Evolutionary conservation across 1,140 invertebrate genomes (phyloP), one percentile per base, ranked within the genome.

Genomic region (Drosophila jambulina): DNA sequence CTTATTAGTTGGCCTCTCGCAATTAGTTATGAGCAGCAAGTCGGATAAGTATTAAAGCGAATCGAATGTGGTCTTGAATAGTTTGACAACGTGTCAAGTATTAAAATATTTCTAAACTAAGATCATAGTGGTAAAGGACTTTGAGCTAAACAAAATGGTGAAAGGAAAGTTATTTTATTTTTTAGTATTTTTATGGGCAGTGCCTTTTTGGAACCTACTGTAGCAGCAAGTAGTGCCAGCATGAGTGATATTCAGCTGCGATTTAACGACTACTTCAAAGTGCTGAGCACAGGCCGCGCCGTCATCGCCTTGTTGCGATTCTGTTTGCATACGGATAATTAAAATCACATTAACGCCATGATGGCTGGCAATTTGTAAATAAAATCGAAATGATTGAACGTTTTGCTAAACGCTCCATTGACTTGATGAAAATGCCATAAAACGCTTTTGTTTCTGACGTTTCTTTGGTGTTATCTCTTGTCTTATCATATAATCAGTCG

Each of bases 261-360:
- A 54, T 69, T 78, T 29, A 29, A 51, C 17, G 67, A 78, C 64
- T 70, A 78, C 65, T 70, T 65, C 54, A 78, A 67, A 72, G 49
- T 74, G 64, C 53, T 40, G 42, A 56, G n/a, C 48, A 17, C 32
- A 8, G 15, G 19, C 17, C 34, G 21, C 38, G n/a, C 40, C 60
- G 67, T 81, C 56, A 68, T 63, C 67, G 67, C 65, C 75, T 51
- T 25, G 56, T 58, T 61, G 63, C 68, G 61, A 61, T 63, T 81
- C n/a, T 74, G 80, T 80, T 82, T 87, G 67, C 72, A 83, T 84
- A 71, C 57, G 53, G 49, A 87, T 84, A 83, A 88, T 88, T 87
- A 87, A 80, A 78, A 80, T 70, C 80, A 75, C 77, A 88, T 87
- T 87, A 88, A 65, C 72, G 72, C 68, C 68, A 46, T 68, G 53